A percentile compares a stretch with the other conserved stretches of the same genome.
phyloP scores from a whole-genome alignment of 2,113 vertebrate genomes.

The Sylvilagus bachmani region DNA sequence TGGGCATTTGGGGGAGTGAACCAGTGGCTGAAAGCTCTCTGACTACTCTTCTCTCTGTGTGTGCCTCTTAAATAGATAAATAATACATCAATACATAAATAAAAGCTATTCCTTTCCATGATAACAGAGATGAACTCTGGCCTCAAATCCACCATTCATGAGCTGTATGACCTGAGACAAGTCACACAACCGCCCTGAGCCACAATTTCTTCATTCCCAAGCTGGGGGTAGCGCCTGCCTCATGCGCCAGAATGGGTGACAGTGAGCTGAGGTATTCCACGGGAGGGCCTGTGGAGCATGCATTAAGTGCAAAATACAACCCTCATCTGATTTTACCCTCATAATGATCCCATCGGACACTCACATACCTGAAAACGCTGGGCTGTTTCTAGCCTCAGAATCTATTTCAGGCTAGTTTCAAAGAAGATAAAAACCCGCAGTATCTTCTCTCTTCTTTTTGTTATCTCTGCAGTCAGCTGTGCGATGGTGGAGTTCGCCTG shows the following conservation, averaged over 20 bases:
- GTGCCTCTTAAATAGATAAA: too few relatives aligned
- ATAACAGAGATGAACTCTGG: background rate
- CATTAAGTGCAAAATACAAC: background rate
- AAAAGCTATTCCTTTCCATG: background rate
- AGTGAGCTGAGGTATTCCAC: background rate
- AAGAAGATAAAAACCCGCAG: slow-evolving; percentile 80
- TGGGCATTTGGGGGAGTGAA: too few relatives aligned
- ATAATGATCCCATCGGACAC: background rate
- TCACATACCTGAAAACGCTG: background rate
- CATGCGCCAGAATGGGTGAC: background rate
- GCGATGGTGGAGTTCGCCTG: slow-evolving; percentile 82
- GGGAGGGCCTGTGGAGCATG: background rate
- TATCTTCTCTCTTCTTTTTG: slow-evolving; percentile 76
- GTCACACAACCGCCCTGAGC: background rate
- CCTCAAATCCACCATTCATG: slow-evolving; percentile 6
- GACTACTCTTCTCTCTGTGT: too few relatives aligned
- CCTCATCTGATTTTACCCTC: slow-evolving; percentile 16
- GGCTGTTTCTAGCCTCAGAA: background rate
- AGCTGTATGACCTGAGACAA: slow-evolving; percentile 2
- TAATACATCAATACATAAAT: too few relatives aligned
- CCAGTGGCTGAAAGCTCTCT: too few relatives aligned
- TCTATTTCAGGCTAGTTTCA: slow-evolving; percentile 52
- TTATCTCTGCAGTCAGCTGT: slow-evolving; percentile 78
- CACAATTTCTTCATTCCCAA: background rate
- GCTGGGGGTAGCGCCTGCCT: background rate